Evolutionary conservation across 64 coral and sea anemone genomes (phyloP), one percentile per base, ranked within the genome.

Genomic region (Dendronephthya gigantea): DNA sequence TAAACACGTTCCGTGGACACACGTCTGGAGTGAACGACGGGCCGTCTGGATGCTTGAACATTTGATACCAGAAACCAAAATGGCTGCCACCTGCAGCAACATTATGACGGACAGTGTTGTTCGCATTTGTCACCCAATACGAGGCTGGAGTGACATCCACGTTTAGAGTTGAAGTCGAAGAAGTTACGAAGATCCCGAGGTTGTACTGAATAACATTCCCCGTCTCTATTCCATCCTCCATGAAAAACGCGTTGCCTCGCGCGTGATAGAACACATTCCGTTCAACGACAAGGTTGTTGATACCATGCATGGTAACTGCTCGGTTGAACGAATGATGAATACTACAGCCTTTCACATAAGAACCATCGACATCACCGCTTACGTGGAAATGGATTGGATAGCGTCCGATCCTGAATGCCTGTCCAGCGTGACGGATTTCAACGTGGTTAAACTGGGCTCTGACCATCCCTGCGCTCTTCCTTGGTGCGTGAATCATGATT

Each of bases 301-400:
- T 86, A 23, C 90, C 93, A 81, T 94, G 93, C 10, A 94, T 83
- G 40, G 93, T 94, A 39, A 94, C 93, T 1, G 93, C 93, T 23
- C 93, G 86, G 40, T 94, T 94, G 50, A 94, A 94, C 9, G 93
- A 89, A 56, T 94, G 93, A 69, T 94, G 93, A 11, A 94, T 87
- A 50, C 89, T 87, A 72, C 93, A 94, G 50, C 93, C 93, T 35
- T 87, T 86, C 27, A 94, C 93, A 55, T 94, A 94, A 1, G 93
- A 94, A 8, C 90, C 93, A 35, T 86, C 82, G 13, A 94, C 90
- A 75, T 91, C 82, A 87, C 93, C 93, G 49, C 84, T 94, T 83
- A 94, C 66, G 79, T 94, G 93, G 48, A 94, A 94, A 66, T 94
- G 93, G 39, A 94, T 94, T 11, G 93, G 93, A 56, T 94, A 94